Evolutionary conservation across 2,888 invertebrate species (phyloP).

Genomic region (Diarsia dahlii): DNA sequence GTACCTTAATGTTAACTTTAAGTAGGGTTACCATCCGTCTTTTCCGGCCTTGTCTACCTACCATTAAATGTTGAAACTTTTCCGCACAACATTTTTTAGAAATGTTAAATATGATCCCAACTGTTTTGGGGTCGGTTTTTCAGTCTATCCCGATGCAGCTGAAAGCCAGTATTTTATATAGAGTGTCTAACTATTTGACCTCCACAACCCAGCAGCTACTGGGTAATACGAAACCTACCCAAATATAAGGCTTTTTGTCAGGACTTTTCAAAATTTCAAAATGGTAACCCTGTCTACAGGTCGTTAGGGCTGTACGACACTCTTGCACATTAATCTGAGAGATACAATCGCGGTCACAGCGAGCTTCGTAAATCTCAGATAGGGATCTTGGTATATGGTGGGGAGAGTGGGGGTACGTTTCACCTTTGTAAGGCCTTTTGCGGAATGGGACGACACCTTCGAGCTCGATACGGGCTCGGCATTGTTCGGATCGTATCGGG

Average conservation of each 20-base stretch:
- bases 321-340: constrained; percentile 85
- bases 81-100: neutral
- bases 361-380: constrained; percentile 87
- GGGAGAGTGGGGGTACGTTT: constrained; percentile 68
- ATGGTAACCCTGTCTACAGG: constrained; percentile 69
- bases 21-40: constrained; percentile 35
- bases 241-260: neutral
- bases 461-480: constrained; percentile 66
- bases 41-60: neutral
- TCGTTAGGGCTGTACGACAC: constrained; percentile 76
- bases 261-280: neutral
- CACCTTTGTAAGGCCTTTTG: constrained; percentile 72
- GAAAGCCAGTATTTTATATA: neutral
- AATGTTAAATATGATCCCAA: neutral
- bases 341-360: constrained; percentile 84
- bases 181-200: neutral
- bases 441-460: constrained; percentile 69
- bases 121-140: neutral
- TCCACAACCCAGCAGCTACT: neutral
- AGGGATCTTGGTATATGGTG: constrained; percentile 84
- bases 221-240: neutral
- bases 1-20: constrained; percentile 79
- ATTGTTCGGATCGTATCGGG: constrained; percentile 71
- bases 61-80: neutral
- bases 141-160: neutral